Evolutionary conservation across 2,797 vertebrate species (phyloP).

Genomic region (Coilia nasus): DNA sequence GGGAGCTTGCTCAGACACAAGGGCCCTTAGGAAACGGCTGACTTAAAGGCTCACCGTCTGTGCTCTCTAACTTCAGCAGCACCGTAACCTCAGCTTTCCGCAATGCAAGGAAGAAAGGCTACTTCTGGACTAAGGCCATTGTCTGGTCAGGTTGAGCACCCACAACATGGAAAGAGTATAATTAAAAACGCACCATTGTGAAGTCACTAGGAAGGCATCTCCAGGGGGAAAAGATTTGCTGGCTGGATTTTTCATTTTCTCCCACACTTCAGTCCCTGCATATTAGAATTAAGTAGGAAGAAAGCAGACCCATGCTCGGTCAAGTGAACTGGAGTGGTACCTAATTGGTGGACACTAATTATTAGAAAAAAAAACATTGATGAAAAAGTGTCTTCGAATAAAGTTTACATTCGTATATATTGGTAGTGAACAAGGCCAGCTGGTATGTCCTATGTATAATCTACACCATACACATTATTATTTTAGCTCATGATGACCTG

Average conservation of each 20-base stretch:
- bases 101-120: constrained; percentile 36
- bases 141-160: constrained; percentile 28
- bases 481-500: too few relatives aligned
- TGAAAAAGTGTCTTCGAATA: too few relatives aligned
- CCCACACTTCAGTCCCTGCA: not conserved
- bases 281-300: not conserved
- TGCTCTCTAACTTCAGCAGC: constrained; percentile 39
- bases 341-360: not conserved
- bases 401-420: too few relatives aligned
- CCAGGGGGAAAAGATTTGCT: constrained; percentile 3
- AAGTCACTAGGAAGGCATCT: constrained; percentile 6
- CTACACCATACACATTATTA: too few relatives aligned
- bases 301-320: not conserved
- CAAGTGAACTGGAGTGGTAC: constrained; percentile 14
- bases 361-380: not conserved
- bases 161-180: constrained; percentile 1
- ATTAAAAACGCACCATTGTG: constrained; percentile 15
- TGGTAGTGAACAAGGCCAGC: too few relatives aligned
- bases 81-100: constrained; percentile 41
- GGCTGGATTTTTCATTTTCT: not conserved
- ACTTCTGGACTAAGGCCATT: constrained; percentile 34
- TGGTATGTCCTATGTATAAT: too few relatives aligned
- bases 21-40: constrained; percentile 52
- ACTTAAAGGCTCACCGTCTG: constrained; percentile 44
- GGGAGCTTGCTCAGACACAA: constrained; percentile 53